A percentile compares a stretch with the other conserved stretches of the same genome.
phyloP scores from a whole-genome alignment of 2,888 invertebrate species.

The Tetramorium bicarinatum region DNA sequence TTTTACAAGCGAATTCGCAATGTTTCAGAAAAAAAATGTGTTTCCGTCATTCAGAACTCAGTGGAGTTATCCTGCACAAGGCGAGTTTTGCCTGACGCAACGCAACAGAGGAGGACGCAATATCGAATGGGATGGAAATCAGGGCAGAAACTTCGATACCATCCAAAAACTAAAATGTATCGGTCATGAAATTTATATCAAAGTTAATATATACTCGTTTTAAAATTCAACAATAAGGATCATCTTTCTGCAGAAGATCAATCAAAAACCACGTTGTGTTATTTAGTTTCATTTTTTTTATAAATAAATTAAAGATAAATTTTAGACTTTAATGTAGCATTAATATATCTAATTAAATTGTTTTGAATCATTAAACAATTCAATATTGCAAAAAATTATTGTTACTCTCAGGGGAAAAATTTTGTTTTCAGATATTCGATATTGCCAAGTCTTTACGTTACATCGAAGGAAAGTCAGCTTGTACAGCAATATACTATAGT shows the following conservation, averaged over 20 bases:
- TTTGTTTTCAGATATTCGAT: constrained; percentile 41
- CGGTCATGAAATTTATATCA: not conserved
- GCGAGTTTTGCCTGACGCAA: constrained; percentile 78
- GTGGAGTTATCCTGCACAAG: constrained; percentile 79
- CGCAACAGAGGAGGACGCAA: constrained; percentile 60
- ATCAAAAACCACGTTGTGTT: not conserved
- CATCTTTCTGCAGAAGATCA: not conserved
- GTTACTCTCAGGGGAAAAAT: not conserved
- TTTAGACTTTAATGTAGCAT: not conserved
- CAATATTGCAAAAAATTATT: constrained; percentile 1
- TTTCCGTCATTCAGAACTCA: constrained; percentile 72
- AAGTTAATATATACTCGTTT: not conserved
- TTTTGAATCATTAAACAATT: not conserved
- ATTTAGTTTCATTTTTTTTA: not conserved
- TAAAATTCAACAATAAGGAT: not conserved
- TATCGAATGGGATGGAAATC: constrained; percentile 32
- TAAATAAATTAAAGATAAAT: constrained; percentile 11
- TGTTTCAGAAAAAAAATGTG: constrained; percentile 51
- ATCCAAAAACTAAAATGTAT: not conserved
- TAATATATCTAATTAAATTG: not conserved
- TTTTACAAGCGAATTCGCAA: constrained; percentile 63
- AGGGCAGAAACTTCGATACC: not conserved
- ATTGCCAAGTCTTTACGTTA: constrained; percentile 55
- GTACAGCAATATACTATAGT: constrained; percentile 45
- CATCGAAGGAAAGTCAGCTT: constrained; percentile 61